Base-by-base conservation (phyloP, 1,140 invertebrate genomes). In the Leptonema lineaticorne region DNA sequence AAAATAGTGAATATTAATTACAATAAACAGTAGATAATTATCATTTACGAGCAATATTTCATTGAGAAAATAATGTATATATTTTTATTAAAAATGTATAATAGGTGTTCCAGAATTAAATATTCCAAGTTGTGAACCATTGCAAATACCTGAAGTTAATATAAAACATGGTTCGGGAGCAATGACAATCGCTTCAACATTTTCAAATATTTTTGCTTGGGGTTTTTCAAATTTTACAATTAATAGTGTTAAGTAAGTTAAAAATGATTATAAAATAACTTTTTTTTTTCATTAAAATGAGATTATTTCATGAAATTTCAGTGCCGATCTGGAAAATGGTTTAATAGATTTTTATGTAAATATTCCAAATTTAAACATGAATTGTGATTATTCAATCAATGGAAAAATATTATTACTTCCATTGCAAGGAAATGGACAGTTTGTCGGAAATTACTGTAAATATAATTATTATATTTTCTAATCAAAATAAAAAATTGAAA, bases 391-490 rank as follows among this genome's bases (percentile, higher is more conserved):
- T 72, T 76, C 70, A 1, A 84, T 89, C 69, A 74, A 83, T 29
- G 88, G 87, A 27, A 83, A 81, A 72, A 85, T 89, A 46, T 74
- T 89, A 65, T 83, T 88, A 82, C 76, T 89, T 76, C 86, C 88
- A 0, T 82, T 89, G 22, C 74, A 72, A 3, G 88, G 87, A 37
- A 78, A 82, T 56, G 88, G 88, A 16, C 62, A 74, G 16, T 83
- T 82, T 24, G 73, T 73, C 57, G 84, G 85, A 33, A 88, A 88
- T 73, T 74, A 79, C 68, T 82, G 85, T 86, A 45, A 63, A 18
- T 2, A 30, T 9, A 26, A 26, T 50, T 2, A 50, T 48, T 33
- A 11, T 33, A 11, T 33, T 6, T 41, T n/a, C n/a, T n/a, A n/a
- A n/a, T n/a, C n/a, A n/a, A n/a, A n/a, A n/a, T n/a, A n/a, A n/a